A percentile compares a stretch with the other conserved stretches of the same genome.
Conservation (phyloP, 1,140 invertebrate species). For the Penaeus japonicus region DNA sequence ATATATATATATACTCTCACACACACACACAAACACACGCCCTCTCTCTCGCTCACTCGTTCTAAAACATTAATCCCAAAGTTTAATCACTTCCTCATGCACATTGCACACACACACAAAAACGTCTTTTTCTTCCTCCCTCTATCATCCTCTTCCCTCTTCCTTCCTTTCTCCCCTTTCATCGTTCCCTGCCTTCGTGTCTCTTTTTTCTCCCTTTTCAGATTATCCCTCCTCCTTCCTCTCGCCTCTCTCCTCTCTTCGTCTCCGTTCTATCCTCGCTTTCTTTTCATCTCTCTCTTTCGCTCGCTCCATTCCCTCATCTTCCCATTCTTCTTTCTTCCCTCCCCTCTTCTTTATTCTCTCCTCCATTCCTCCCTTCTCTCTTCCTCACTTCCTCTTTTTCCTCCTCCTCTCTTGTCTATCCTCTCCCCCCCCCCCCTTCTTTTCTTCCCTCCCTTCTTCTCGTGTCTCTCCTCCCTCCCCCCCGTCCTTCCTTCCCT, state of each 20-base stretch:
- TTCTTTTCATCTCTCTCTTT: not conserved
- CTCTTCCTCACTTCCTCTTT: not conserved
- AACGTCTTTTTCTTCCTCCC: not conserved
- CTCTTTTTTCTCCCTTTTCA: not conserved
- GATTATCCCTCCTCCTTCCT: not conserved
- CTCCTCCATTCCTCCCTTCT: not conserved
- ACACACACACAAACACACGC: not conserved
- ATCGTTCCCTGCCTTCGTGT: not conserved
- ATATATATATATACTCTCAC: not conserved
- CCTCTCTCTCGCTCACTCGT: not conserved
- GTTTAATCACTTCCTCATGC: too few species aligned
- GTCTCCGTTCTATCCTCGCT: too few species aligned
- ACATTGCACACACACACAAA: not conserved
- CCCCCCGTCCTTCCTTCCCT: not conserved
- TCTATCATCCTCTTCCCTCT: not conserved
- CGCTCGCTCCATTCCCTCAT: not conserved
- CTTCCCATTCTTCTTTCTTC: not conserved
- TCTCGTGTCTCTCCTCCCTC: not conserved
- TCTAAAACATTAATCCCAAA: too few species aligned
- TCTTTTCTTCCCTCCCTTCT: not conserved
- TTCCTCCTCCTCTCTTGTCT: not conserved
- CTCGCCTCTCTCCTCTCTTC: not conserved
- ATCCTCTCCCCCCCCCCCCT: not conserved
- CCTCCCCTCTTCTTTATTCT: not conserved
- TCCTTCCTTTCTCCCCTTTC: not conserved